Conservation (phyloP, 2,888 invertebrate genomes). For the Drosophila subquinaria region DNA sequence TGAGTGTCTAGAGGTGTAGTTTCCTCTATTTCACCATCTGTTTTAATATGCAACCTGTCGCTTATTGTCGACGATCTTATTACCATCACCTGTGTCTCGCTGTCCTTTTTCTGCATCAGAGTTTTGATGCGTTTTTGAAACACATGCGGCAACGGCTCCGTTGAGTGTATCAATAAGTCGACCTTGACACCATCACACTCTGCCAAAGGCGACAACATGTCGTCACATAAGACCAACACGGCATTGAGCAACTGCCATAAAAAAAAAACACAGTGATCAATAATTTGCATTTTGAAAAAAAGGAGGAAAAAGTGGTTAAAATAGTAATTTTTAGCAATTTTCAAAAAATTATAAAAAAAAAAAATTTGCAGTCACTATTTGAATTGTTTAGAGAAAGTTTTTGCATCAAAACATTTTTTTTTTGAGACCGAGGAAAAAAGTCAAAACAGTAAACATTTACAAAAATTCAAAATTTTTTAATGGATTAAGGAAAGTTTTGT, state of each 20-base stretch:
- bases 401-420: no score
- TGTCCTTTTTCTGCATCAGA: neutral
- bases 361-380: no score
- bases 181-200: neutral
- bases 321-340: no score
- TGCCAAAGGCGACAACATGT: slow-evolving; percentile 9
- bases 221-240: slow-evolving; percentile 28
- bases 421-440: no score
- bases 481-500: no score
- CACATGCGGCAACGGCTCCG: slow-evolving; percentile 26
- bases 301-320: no score
- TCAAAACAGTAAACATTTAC: no score
- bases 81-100: slow-evolving; percentile 17
- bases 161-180: slow-evolving; percentile 29
- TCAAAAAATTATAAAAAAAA: no score
- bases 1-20: neutral
- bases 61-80: neutral
- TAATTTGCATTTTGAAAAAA: no score
- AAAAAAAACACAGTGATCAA: neutral
- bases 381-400: no score
- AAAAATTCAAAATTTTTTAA: no score
- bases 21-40: neutral
- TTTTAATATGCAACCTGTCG: neutral
- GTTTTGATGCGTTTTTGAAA: slow-evolving; percentile 30
- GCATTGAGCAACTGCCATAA: slow-evolving; percentile 23